Evolutionary conservation across 2,113 vertebrate species (phyloP), one percentile per base, ranked within the genome.

Genomic region (Lamprologus sp.): DNA sequence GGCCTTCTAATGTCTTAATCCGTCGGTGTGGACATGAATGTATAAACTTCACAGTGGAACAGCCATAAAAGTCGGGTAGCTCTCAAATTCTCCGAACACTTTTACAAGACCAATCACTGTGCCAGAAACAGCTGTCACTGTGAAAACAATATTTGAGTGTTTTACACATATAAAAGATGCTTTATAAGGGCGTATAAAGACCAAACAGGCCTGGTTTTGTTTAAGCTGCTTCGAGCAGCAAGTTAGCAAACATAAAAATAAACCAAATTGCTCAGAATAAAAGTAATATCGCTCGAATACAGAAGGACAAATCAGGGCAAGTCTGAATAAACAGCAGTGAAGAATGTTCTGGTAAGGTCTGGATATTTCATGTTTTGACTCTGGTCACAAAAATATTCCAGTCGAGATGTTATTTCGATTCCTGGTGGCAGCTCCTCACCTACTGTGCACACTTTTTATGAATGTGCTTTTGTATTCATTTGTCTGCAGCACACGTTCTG

Each of bases 31-130:
- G 87, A 90, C 81, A 87, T 70, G 84, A 87, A 88, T 90, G 53
- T 47, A 47, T 77, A 88, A 87, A 88, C 73, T 56, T 90, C 73
- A 90, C 60, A 86, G 73, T 89, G 88, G 81, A 93, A 86, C 70
- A 86, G 51, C 83, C 56, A 90, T 88, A 91, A 94, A 93, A 90
- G 54, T n/a, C 73, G 49, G 58, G 92, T 87, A 80, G 83, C 65
- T 53, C 75, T 91, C 85, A 90, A 86, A 47, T 89, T 89, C 79
- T 91, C 49, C 28, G 42, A 84, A 81, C 92, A 85, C 81, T 94
- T 94, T 92, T 93, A 95, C 77, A 84, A 82, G 92, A 84, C 23
- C 89, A 90, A 51, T 93, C 81, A 92, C 84, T 28, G 23, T 79
- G 75, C 80, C 11, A 81, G 83, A 84, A 79, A 19, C 13, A 47